phyloP scores from a whole-genome alignment of 2,888 invertebrate genomes.

The Clusia tigrina region DNA sequence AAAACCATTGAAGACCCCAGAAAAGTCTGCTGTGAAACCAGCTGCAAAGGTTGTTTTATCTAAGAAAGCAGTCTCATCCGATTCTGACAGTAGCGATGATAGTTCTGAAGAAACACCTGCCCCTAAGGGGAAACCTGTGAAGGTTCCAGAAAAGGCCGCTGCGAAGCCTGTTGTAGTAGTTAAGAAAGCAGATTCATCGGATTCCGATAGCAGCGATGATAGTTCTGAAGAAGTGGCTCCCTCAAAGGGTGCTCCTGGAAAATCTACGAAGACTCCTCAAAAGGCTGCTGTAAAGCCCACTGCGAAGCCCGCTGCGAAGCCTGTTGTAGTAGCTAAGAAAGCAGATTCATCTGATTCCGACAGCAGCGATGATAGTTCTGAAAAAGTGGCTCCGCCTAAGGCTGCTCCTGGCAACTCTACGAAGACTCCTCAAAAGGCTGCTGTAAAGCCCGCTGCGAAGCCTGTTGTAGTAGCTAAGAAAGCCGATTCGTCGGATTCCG shows the following conservation, averaged over 20 bases:
- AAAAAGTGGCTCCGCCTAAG: constrained; percentile 36
- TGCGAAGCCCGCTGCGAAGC: constrained; percentile 48
- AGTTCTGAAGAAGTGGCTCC: constrained; percentile 25
- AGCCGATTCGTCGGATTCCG: constrained; percentile 38
- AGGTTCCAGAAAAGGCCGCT: constrained; percentile 26
- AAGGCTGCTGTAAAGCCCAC: constrained; percentile 29
- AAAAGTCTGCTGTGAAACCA: constrained; percentile 38
- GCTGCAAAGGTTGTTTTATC: constrained; percentile 34
- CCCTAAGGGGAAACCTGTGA: background rate
- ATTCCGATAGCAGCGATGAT: constrained; percentile 41
- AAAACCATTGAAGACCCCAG: constrained; percentile 42
- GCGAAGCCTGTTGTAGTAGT: constrained; percentile 11
- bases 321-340: constrained; percentile 37
- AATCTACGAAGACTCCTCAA: constrained; percentile 29
- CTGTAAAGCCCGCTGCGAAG: constrained; percentile 21
- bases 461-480: constrained; percentile 29
- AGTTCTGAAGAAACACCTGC: constrained; percentile 20
- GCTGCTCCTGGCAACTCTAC: no score
- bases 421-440: constrained; percentile 24
- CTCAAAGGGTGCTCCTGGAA: no score
- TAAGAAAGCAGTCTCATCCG: constrained; percentile 24
- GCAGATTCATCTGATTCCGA: constrained; percentile 45
- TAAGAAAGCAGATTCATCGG: constrained; percentile 35
- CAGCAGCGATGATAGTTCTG: constrained; percentile 53
- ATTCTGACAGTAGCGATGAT: constrained; percentile 29